phyloP scores from a whole-genome alignment of 2,113 vertebrate genomes.

The Pelusios castaneus region DNA sequence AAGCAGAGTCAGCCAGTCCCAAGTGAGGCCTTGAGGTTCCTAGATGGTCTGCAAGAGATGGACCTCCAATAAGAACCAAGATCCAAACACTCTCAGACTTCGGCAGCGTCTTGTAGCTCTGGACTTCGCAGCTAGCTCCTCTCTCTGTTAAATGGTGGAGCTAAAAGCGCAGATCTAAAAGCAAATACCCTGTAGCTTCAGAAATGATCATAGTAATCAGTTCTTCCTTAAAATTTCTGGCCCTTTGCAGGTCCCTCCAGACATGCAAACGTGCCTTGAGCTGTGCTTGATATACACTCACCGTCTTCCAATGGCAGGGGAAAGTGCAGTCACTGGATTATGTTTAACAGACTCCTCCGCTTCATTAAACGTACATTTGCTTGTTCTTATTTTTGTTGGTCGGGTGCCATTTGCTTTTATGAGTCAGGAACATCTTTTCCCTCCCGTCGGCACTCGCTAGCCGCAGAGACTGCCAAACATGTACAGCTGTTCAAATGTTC shows the following conservation, averaged over 20 bases:
- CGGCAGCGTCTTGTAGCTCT: not conserved
- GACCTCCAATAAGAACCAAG: not conserved
- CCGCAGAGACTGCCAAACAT: not conserved
- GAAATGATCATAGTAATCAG: not conserved
- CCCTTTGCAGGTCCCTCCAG: no score
- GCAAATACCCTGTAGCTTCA: not conserved
- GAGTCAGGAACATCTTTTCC: slow-evolving; percentile 49
- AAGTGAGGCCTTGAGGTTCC: not conserved
- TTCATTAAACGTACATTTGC: slow-evolving; percentile 75
- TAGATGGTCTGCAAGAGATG: not conserved
- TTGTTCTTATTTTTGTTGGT: slow-evolving; percentile 72
- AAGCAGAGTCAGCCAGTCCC: not conserved
- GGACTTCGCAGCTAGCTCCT: not conserved
- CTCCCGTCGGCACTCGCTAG: not conserved
- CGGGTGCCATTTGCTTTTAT: slow-evolving; percentile 52
- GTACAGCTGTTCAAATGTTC: slow-evolving; percentile 14
- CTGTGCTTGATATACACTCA: no score
- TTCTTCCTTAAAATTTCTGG: not conserved
- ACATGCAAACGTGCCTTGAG: no score
- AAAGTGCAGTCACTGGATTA: not conserved
- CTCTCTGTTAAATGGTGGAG: no score
- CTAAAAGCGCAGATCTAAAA: no score
- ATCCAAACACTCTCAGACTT: not conserved
- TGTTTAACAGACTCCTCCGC: slow-evolving; percentile 5
- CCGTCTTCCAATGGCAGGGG: not conserved